phyloP scores from a whole-genome alignment of 2,888 invertebrate genomes.

The Cordylochernes scorpioides region DNA sequence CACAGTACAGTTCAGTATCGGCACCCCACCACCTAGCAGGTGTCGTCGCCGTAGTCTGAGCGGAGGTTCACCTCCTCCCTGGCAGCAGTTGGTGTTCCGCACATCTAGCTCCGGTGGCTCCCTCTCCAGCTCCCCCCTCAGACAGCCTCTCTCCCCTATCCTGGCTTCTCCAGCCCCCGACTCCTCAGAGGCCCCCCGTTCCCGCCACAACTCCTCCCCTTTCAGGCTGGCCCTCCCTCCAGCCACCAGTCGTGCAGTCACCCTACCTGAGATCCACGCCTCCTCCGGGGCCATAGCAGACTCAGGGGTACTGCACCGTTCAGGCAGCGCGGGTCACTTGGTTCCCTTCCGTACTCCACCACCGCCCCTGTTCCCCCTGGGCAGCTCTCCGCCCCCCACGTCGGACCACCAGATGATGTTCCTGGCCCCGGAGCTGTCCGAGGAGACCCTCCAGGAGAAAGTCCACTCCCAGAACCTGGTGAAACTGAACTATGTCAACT shows the following conservation, averaged over 20 bases:
- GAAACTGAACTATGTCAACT: constrained; percentile 84
- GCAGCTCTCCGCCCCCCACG: constrained; percentile 19
- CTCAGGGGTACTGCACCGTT: too few relatives aligned
- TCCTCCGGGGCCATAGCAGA: too few relatives aligned
- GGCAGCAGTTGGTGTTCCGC: too few relatives aligned
- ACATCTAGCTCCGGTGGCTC: too few relatives aligned
- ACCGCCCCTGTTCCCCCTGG: constrained; percentile 4
- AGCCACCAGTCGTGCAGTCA: constrained; percentile 3
- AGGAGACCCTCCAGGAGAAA: constrained; percentile 79
- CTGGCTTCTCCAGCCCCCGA: constrained; percentile 43
- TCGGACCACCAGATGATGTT: constrained; percentile 35
- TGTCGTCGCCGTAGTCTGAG: constrained; percentile 18
- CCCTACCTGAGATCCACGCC: too few relatives aligned
- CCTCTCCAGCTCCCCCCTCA: not conserved
- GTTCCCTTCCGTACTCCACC: constrained; percentile 2
- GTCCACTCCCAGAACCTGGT: constrained; percentile 90
- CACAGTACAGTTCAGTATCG: constrained; percentile 30
- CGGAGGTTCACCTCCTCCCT: constrained; percentile 37
- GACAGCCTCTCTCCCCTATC: constrained; percentile 31
- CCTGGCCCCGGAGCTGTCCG: constrained; percentile 70
- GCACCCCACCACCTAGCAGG: constrained; percentile 41
- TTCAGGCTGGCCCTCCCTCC: too few relatives aligned
- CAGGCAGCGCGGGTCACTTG: too few relatives aligned
- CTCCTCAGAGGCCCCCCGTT: constrained; percentile 6
- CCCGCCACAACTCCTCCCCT: too few relatives aligned